Evolutionary conservation across 2,888 invertebrate genomes (phyloP), one percentile per base, ranked within the genome.

Genomic region (Germaria angustata): DNA sequence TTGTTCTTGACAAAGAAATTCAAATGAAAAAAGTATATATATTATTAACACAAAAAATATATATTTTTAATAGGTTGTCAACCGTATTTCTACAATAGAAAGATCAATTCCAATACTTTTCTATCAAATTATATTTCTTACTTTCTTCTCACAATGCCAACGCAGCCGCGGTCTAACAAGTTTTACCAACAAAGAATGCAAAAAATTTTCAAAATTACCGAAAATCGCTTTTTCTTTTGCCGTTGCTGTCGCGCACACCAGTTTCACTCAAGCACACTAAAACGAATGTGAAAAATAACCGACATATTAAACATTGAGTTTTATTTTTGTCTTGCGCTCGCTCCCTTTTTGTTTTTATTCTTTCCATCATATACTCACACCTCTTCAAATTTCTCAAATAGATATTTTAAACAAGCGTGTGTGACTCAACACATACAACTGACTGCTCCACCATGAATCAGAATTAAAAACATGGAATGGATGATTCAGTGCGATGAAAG

Each of bases 151-250:
- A 75, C 34, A 75, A 84, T 84, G 76, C 75, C 76, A 84, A 83
- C 84, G 73, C 75, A 80, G 80, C 80, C 81, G 84, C 75, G 73
- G 65, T 84, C 76, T 79, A 72, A 84, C 72, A 71, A 78, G 78
- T 84, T 78, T 81, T 84, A 68, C 81, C 71, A 81, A 84, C 75
- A 83, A 84, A 78, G 66, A 84, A 81, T 84, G 83, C 82, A 80
- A 82, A 84, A 81, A 72, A 46, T 57, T 68, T 78, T 59, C 22
- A 68, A 81, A 84, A 77, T 49, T 80, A 80, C 81, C 73, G 72
- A 81, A 85, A 83, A 77, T 32, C 72, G 8, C 51, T n/a, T 55
- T 71, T 77, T 57, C 72, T 46, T 63, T 49, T 24, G 17, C 22
- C 24, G 78, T 68, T 81, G 76, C 78, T 79, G 82, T 75, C 82